Evolutionary conservation across 30 jellyfish, hydroid and myxozoan genomes (phyloP).

Genomic region (Pseudorhiza aurosa): DNA sequence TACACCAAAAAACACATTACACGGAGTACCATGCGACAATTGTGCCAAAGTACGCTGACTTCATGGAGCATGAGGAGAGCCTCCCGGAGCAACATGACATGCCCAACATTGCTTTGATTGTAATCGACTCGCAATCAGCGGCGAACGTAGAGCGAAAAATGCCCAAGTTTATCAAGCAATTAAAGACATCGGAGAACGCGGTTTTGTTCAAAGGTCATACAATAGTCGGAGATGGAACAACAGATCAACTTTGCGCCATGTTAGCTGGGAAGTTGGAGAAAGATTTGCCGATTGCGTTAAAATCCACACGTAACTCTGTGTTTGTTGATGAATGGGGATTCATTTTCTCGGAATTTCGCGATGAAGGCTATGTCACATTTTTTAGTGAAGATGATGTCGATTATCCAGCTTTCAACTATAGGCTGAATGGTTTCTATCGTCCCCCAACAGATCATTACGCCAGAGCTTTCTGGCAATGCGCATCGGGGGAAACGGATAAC

Average conservation of each 20-base stretch:
- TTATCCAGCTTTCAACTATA: slow-evolving; percentile 58
- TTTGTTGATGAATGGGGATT: slow-evolving; percentile 73
- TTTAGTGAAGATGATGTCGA: slow-evolving; percentile 62
- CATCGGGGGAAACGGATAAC: slow-evolving; percentile 14
- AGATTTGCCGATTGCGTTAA: slow-evolving; percentile 52
- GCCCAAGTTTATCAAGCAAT: slow-evolving; percentile 15
- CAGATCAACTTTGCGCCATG: slow-evolving; percentile 85
- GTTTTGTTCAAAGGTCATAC: slow-evolving; percentile 61
- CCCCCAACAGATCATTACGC: slow-evolving; percentile 74
- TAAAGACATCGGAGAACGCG: slow-evolving; percentile 4
- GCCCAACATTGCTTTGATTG: slow-evolving; percentile 44
- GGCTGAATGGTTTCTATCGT: slow-evolving; percentile 72
- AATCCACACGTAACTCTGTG: slow-evolving; percentile 17
- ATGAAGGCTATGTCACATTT: slow-evolving; percentile 56
- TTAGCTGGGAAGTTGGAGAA: slow-evolving; percentile 59
- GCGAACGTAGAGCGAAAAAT: slow-evolving; percentile 61
- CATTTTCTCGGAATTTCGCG: slow-evolving; percentile 48
- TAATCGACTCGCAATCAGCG: slow-evolving; percentile 79
- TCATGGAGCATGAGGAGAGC: background rate
- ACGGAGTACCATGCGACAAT: slow-evolving; percentile 51
- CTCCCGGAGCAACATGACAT: background rate
- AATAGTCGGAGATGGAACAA: slow-evolving; percentile 88
- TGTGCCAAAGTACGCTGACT: background rate
- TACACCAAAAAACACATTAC: background rate
- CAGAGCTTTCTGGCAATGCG: slow-evolving; percentile 56